These are phyloP conservation scores for Osmerus eperlanus DNA, from an alignment of 2,113 vertebrate species.

Conservation along the genomic window DNA sequence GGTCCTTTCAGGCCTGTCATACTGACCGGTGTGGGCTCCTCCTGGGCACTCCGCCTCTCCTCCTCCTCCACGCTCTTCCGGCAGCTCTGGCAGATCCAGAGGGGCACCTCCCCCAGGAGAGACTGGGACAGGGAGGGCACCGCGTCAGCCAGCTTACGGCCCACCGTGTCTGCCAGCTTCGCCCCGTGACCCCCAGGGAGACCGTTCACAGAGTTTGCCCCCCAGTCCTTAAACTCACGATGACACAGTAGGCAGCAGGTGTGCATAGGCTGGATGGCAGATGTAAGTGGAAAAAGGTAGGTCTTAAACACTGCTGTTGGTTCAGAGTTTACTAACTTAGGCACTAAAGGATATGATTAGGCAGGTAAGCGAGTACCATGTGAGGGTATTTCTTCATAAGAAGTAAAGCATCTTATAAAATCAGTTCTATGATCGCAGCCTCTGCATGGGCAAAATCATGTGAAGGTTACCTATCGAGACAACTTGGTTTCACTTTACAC, in stretches of 20 bases:
- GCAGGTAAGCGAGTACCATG: too few relatives aligned
- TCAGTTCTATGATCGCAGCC: too few relatives aligned
- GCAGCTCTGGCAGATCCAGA: conserved; percentile 99
- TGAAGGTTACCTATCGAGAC: too few relatives aligned
- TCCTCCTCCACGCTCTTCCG: conserved; percentile 97
- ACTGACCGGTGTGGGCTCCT: conserved; percentile 85
- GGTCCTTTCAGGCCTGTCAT: conserved; percentile 1
- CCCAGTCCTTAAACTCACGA: conserved; percentile 96
- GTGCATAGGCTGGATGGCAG: conserved; percentile 80
- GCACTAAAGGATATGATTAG: too few relatives aligned
- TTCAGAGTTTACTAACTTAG: too few relatives aligned
- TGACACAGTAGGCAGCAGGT: conserved; percentile 97
- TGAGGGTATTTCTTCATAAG: too few relatives aligned
- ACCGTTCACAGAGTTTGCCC: conserved; percentile 83
- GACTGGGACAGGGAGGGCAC: conserved; percentile 95
- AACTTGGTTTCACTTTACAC: too few relatives aligned
- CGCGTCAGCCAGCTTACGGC: conserved; percentile 85
- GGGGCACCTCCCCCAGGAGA: conserved; percentile 93
- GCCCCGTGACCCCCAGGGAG: conserved; percentile 82
- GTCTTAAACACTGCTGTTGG: too few relatives aligned
- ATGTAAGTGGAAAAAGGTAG: background rate
- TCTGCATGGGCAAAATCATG: too few relatives aligned
- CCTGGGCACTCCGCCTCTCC: conserved; percentile 86
- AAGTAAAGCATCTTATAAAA: too few relatives aligned
- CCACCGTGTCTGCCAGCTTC: conserved; percentile 81